Percentiles rank a stretch among this genome's conserved stretches.
Evolutionary conservation across 1,140 invertebrate genomes (phyloP).

Genomic region (Trichomalopsis sarcophagae): DNA sequence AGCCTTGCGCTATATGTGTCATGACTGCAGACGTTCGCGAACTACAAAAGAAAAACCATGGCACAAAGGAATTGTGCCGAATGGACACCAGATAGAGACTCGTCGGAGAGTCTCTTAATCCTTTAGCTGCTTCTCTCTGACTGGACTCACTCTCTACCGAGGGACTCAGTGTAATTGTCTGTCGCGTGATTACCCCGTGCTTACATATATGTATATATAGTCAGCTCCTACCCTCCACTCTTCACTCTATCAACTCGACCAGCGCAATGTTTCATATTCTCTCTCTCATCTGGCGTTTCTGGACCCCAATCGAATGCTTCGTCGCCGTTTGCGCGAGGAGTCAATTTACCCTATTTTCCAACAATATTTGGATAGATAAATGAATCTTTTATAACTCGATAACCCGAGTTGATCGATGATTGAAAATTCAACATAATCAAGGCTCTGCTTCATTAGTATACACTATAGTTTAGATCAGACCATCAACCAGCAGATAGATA

Average conservation of each 20-base stretch:
- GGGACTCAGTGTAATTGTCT: slow-evolving; percentile 66
- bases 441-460: neutral
- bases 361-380: neutral
- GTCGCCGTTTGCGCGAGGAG: neutral
- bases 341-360: slow-evolving; percentile 7
- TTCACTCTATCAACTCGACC: slow-evolving; percentile 38
- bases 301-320: neutral
- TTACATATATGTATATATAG: slow-evolving; percentile 44
- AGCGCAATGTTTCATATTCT: slow-evolving; percentile 26
- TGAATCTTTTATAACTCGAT: no score
- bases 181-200: slow-evolving; percentile 64
- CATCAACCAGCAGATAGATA: slow-evolving; percentile 60
- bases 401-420: no score
- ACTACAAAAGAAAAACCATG: slow-evolving; percentile 60
- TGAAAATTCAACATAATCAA: no score
- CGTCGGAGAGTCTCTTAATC: slow-evolving; percentile 63
- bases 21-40: slow-evolving; percentile 53
- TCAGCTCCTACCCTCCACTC: slow-evolving; percentile 28
- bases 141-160: slow-evolving; percentile 56
- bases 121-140: slow-evolving; percentile 58
- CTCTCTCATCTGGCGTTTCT: neutral
- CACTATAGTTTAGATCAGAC: slow-evolving; percentile 19
- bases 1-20: slow-evolving; percentile 43
- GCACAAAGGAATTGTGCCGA: slow-evolving; percentile 61
- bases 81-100: slow-evolving; percentile 46